Evolutionary conservation across 1,140 invertebrate genomes (phyloP), one percentile per base, ranked within the genome.

Genomic region (Cepaea nemoralis): DNA sequence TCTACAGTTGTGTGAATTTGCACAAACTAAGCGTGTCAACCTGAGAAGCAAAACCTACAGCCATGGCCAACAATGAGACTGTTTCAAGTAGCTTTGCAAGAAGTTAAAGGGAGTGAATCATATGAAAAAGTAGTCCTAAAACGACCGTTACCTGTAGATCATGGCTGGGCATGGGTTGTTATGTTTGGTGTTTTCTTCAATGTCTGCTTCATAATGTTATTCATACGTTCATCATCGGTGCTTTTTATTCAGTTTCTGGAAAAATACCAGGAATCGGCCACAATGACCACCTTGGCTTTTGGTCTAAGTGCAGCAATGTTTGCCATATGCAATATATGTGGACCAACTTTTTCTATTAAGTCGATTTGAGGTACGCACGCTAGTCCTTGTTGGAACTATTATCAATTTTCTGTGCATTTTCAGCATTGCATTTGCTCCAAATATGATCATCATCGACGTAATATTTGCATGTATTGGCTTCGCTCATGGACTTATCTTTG

Each of bases 341-440:
- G 31, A 40, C 55, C 76, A 27, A 35, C 48, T 1, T 10, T 39
- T n/a, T 48, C 33, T 77, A 19, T 31, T 77, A n/a, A 35, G 19
- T 1, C 73, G 42, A 1, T 75, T 75, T 50, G 33, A 35, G n/a
- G 40, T 55, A 8, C n/a, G 73, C 10, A 48, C 45, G 5, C 31
- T 75, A 27, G 37, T 33, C 2, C 16, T 77, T n/a, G 14, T 40
- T 24, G 76, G 76, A 10, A 33, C 76, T 5, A 16, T 66, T 37
- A 63, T 77, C 33, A 77, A 77, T 35, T 59, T 59, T 63, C 6
- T 66, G 3, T 1, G 45, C 27, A 77, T 77, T 37, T 24, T 77
- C 24, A 35, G 50, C 35, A 59, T 77, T 55, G 76, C 76, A 22
- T 77, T 77, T 27, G 31, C 76, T 37, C 76, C 76, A 39, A 77